A percentile compares a stretch with the other conserved stretches of the same genome.
phyloP scores from a whole-genome alignment of 2,888 invertebrate genomes.

The Sisyra terminalis region DNA sequence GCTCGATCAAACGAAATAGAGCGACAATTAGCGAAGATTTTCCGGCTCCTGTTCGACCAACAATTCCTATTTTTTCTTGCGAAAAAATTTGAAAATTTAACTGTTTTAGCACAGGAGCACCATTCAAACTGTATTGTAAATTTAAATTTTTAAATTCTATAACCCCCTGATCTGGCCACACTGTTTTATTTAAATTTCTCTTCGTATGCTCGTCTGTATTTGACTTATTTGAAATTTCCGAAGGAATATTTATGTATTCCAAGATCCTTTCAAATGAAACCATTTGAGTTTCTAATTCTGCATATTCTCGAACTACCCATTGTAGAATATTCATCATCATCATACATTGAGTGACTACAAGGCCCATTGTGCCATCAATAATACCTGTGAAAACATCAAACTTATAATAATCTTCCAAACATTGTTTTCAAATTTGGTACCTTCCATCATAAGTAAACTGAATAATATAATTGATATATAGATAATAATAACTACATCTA shows the following conservation, averaged over 20 bases:
- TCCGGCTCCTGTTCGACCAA: constrained; percentile 81
- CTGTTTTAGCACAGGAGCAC: constrained; percentile 72
- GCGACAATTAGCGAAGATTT: constrained; percentile 80
- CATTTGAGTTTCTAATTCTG: constrained; percentile 93
- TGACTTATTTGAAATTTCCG: constrained; percentile 23
- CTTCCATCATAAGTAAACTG: constrained; percentile 29
- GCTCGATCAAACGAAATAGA: constrained; percentile 79
- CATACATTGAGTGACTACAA: constrained; percentile 47
- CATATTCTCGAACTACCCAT: constrained; percentile 73
- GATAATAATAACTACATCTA: constrained; percentile 44
- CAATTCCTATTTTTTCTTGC: constrained; percentile 81
- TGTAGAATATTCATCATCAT: constrained; percentile 41
- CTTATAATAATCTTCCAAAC: no score
- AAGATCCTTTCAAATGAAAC: constrained; percentile 94
- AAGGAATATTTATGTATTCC: constrained; percentile 43
- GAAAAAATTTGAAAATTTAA: constrained; percentile 62
- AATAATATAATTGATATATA: constrained; percentile 48
- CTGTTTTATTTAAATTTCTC: constrained; percentile 31
- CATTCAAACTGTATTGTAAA: constrained; percentile 70
- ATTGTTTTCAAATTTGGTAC: background rate
- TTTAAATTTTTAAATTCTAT: constrained; percentile 68
- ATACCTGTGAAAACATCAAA: background rate
- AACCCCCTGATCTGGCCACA: constrained; percentile 69
- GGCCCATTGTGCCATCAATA: constrained; percentile 39
- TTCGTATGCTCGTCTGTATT: constrained; percentile 19